Evolutionary conservation across 2,888 invertebrate species (phyloP).

Genomic region (Ctena decussata): DNA sequence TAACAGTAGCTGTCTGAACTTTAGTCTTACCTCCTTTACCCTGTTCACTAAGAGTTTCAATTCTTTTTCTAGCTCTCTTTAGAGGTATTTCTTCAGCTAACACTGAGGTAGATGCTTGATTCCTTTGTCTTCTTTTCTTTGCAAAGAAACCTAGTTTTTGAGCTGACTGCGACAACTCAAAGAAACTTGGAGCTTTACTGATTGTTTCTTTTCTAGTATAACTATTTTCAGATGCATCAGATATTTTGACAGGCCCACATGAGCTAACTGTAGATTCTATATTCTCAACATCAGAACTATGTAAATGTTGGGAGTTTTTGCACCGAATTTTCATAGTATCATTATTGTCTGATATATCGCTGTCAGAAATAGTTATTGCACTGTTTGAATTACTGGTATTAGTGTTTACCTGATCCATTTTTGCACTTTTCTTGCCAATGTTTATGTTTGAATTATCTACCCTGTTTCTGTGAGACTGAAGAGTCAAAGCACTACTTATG

Average conservation of each 20-base stretch:
- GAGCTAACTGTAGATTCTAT: too few relatives aligned
- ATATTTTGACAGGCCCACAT: neutral
- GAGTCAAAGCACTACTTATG: too few relatives aligned
- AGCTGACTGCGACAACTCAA: neutral
- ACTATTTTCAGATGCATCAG: neutral
- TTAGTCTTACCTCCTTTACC: neutral
- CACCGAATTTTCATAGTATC: neutral
- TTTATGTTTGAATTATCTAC: neutral
- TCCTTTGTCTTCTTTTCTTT: slow-evolving; percentile 12
- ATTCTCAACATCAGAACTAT: neutral
- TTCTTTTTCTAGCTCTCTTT: neutral
- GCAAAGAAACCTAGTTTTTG: slow-evolving; percentile 19
- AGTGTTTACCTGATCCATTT: neutral
- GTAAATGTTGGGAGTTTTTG: neutral
- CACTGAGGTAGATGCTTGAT: neutral
- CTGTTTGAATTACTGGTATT: neutral
- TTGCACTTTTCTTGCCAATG: too few relatives aligned
- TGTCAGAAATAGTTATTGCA: neutral
- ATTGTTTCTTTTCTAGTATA: neutral
- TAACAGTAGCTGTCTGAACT: too few relatives aligned
- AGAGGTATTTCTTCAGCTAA: neutral
- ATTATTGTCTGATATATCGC: neutral
- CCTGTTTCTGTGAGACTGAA: too few relatives aligned
- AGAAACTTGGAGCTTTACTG: neutral
- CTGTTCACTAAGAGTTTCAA: neutral